These are phyloP conservation scores for Diadumene lineata DNA, from an alignment of 92 coral and sea anemone species.

Conservation along the genomic window DNA sequence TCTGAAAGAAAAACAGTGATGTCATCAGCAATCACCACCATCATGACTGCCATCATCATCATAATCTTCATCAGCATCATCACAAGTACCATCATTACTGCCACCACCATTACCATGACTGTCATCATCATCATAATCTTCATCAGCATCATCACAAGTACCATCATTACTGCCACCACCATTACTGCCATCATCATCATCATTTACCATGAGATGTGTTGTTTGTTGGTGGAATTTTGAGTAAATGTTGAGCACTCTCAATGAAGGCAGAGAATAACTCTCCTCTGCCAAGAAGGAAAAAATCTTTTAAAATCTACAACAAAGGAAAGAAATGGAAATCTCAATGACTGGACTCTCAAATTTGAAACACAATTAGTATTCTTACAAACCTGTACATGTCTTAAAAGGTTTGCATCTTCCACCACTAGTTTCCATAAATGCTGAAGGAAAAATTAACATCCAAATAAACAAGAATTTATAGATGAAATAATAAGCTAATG, in stretches of 20 bases:
- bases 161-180: neutral
- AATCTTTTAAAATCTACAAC: conserved; percentile 81
- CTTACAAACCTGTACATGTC: conserved; percentile 73
- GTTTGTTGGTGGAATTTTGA: conserved; percentile 82
- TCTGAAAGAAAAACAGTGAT: conserved; percentile 43
- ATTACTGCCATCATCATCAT: neutral
- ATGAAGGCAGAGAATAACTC: conserved; percentile 91
- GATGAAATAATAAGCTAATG: too few species aligned
- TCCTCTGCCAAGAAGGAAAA: conserved; percentile 94
- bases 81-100: neutral
- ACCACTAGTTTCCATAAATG: conserved; percentile 96
- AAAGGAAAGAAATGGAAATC: too few species aligned
- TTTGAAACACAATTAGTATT: neutral
- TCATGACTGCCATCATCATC: neutral
- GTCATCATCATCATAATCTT: neutral
- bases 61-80: neutral
- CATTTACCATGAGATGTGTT: conserved; percentile 89
- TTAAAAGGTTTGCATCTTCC: conserved; percentile 77
- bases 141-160: neutral
- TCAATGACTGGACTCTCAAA: neutral
- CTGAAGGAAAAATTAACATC: too few species aligned
- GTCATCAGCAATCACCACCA: conserved; percentile 51
- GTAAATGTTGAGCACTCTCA: conserved; percentile 75
- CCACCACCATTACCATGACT: neutral
- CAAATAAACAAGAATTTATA: too few species aligned